A percentile compares a stretch with the other conserved stretches of the same genome.
Evolutionary conservation across 2,797 vertebrate species (phyloP).

Genomic region (Tragopan temminckii): DNA sequence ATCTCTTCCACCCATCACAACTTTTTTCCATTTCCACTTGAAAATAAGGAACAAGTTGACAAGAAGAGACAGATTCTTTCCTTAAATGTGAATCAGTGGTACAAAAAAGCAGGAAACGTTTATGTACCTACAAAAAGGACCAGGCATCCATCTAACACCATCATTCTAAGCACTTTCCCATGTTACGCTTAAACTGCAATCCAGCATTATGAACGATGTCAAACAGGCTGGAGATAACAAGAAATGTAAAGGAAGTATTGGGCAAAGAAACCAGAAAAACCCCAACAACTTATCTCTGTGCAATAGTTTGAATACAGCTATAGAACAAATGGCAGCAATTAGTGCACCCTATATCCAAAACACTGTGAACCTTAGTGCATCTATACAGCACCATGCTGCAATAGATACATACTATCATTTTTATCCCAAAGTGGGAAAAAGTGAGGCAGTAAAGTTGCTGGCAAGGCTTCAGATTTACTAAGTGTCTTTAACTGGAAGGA

Average conservation of each 20-base stretch:
- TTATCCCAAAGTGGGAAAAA: neutral
- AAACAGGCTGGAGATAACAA: neutral
- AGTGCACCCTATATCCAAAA: neutral
- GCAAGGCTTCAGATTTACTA: neutral
- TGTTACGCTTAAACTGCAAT: slow-evolving; percentile 1
- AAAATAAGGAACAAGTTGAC: slow-evolving; percentile 11
- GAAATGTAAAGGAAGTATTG: neutral
- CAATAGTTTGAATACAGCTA: neutral
- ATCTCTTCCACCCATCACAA: neutral
- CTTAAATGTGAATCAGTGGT: neutral
- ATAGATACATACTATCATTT: fast-evolving
- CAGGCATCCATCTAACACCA: neutral
- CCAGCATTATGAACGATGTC: neutral
- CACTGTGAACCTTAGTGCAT: neutral
- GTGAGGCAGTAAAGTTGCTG: neutral
- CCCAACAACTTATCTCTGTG: neutral
- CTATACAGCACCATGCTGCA: neutral
- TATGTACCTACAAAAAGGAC: neutral
- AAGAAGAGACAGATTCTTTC: slow-evolving; percentile 6
- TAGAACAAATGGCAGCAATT: neutral
- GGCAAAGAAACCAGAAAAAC: neutral
- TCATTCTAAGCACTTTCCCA: neutral
- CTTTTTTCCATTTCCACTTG: neutral
- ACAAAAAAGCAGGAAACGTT: neutral
- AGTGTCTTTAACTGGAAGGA: neutral